Base-by-base conservation (phyloP, 2,113 vertebrate genomes). In the Prionailurus viverrinus region DNA sequence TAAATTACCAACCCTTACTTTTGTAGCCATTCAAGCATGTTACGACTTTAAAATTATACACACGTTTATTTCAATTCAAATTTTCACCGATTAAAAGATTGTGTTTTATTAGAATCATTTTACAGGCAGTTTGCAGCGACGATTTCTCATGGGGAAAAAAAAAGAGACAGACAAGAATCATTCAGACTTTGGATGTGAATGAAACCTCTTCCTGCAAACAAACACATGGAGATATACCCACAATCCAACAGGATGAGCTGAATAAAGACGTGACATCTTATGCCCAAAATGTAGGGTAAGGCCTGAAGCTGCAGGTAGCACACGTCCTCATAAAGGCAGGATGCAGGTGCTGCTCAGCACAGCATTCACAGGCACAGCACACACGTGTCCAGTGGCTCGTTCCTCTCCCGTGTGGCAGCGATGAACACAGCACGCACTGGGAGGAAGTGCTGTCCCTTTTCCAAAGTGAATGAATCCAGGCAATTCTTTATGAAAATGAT, bases 31-130 rank as follows among this genome's bases (percentile, higher is more conserved):
- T 73, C 55, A 14, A 83, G 68, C 55, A 45, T 25, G 92, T 25
- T n/a, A 36, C 39, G 15, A 78, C 51, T 83, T 91, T 29, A 65
- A 65, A 85, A 90, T 88, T 88, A 68, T 19, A 84, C 45, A 51
- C 29, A 69, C 23, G 19, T 97, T 98, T 94, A 97, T 98, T 96
- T 95, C 68, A 53, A 71, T 89, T 84, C 36, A 83, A 45, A 92
- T 85, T 65, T 95, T 97, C 73, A 94, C 81, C 95, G 89, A 95
- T 69, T 94, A 85, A 97, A 96, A 96, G 91, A 88, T 1, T 29
- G 19, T 39, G 63, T 91, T 84, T 90, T 61, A 90, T 80, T 79
- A 71, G 79, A 95, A 39, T 95, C 76, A 31, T 84, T 63, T 71
- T 68, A 61, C 16, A 93, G 92, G 87, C 76, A 86, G 68, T 93